phyloP scores from a whole-genome alignment of 2,797 vertebrate species.

The Etheostoma perlongum region DNA sequence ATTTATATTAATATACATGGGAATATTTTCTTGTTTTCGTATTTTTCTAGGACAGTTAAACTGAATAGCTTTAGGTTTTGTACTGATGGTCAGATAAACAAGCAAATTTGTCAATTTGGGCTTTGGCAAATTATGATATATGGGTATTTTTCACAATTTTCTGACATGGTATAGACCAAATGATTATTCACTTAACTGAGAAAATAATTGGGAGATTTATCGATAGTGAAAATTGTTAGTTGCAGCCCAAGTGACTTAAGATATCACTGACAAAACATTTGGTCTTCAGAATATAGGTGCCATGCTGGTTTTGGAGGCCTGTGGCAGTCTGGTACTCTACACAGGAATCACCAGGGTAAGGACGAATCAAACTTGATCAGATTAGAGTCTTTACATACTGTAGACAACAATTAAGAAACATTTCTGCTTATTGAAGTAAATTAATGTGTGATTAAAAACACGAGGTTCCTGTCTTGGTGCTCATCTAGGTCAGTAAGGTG shows the following conservation, averaged over 20 bases:
- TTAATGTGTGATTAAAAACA: neutral
- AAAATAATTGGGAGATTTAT: neutral
- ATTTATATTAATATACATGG: neutral
- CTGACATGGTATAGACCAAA: neutral
- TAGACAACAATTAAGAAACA: neutral
- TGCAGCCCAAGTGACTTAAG: neutral
- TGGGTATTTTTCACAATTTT: neutral
- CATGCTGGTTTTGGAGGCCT: conserved; percentile 93
- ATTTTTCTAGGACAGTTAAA: neutral
- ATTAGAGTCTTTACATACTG: neutral
- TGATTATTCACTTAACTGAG: neutral
- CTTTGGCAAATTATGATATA: neutral
- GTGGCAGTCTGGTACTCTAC: conserved; percentile 94
- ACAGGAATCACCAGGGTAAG: conserved; percentile 93
- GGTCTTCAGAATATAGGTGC: conserved; percentile 88
- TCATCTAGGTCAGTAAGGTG: conserved; percentile 93
- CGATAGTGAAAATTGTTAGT: neutral
- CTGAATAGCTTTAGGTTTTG: neutral
- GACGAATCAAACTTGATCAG: neutral
- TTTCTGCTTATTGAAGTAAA: conserved; percentile 1
- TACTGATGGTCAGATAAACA: neutral
- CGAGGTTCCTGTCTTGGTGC: neutral
- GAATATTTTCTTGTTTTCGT: neutral
- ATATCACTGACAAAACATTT: conserved; percentile 5
- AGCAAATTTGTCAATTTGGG: neutral